These are phyloP conservation scores for Acropora yongei DNA, from an alignment of 64 coral and sea anemone species.

Conservation along the genomic window DNA sequence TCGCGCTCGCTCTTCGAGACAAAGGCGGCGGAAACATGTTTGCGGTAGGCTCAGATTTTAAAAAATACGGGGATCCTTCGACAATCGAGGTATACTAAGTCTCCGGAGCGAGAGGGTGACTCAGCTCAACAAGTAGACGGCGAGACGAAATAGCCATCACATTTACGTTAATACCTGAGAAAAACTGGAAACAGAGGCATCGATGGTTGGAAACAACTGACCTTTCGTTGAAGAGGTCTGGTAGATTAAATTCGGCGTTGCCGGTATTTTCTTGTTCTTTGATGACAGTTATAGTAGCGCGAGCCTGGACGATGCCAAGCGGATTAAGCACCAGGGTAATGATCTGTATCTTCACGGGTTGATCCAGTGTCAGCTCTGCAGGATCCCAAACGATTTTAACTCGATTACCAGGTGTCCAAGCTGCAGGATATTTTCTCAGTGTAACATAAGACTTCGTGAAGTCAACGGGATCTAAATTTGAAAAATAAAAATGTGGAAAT, in stretches of 20 bases:
- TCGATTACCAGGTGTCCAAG: background rate
- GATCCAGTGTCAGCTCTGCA: background rate
- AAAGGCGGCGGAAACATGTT: no score
- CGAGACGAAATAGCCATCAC: no score
- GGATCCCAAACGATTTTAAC: background rate
- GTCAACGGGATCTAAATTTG: background rate
- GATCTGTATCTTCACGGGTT: background rate
- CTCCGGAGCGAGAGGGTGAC: no score
- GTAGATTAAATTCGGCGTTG: slow-evolving; percentile 27
- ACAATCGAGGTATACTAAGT: no score
- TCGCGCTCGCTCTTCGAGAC: no score
- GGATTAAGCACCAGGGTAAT: background rate
- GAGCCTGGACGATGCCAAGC: background rate
- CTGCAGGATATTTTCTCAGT: background rate
- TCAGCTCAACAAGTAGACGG: no score
- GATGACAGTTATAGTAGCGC: background rate
- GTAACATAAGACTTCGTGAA: background rate
- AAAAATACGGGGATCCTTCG: no score
- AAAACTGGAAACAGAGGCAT: background rate
- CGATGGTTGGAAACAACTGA: background rate
- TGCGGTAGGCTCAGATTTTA: no score
- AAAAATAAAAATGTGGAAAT: background rate
- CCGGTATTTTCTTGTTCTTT: slow-evolving; percentile 6
- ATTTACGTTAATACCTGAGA: no score
- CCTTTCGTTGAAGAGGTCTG: background rate